These are phyloP conservation scores for Crocuta crocuta DNA, from an alignment of 2,113 vertebrate species.

Conservation along the genomic window DNA sequence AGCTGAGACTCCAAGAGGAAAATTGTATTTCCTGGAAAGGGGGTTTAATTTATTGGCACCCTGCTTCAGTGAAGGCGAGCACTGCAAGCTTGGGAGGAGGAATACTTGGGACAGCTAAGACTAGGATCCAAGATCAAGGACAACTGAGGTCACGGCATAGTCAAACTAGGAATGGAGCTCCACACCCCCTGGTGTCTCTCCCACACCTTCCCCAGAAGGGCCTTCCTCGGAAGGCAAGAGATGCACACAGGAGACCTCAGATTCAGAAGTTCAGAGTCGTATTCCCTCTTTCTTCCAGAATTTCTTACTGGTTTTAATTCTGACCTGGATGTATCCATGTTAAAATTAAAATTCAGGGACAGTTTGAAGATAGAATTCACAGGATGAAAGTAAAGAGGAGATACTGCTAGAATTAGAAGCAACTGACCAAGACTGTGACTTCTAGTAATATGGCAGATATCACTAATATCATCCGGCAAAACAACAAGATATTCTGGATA, in stretches of 20 bases:
- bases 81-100: not conserved
- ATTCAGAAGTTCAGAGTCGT: not conserved
- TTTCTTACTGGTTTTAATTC: not conserved
- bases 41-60: not conserved
- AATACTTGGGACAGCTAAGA: not conserved
- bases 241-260: not conserved
- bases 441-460: not conserved
- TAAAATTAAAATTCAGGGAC: not conserved
- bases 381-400: not conserved
- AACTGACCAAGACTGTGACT: not conserved
- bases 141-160: not conserved
- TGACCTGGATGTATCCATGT: not conserved
- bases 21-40: not conserved
- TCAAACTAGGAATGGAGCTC: not conserved
- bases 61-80: not conserved
- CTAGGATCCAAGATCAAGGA: not conserved
- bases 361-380: not conserved
- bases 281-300: not conserved
- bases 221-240: not conserved
- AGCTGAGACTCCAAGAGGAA: not conserved
- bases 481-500: not conserved
- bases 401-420: not conserved
- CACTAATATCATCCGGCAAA: not conserved
- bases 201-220: not conserved
- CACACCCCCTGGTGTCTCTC: not conserved